Evolutionary conservation across 2,797 vertebrate genomes (phyloP), one percentile per base, ranked within the genome.

Genomic region (Tapera naevia): DNA sequence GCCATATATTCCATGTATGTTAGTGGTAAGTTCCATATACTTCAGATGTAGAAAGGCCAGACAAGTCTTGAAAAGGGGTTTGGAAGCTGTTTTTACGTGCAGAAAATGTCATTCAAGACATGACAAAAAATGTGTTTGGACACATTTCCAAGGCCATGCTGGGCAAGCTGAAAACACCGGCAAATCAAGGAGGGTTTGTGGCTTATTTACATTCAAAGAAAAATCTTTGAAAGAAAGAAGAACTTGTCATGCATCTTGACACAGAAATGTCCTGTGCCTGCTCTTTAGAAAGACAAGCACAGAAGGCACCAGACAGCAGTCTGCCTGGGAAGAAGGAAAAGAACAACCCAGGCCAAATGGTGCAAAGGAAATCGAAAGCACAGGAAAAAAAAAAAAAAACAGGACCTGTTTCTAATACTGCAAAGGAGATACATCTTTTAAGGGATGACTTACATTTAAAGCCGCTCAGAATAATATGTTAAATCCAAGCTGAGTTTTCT

Each of bases 381-480:
- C 37, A 11, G 22, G 5, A 4, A 2, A 54, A 39, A n/a, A 84
- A 72, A 7, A n/a, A n/a, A n/a, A 4, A 98, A 98, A 98, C 97
- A 98, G 3, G 0, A 11, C 5, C 21, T 72, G 10, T 15, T 15
- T 89, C 41, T 64, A 46, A 4, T 4, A 27, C 57, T 61, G 58
- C 48, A 57, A 87, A 69, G 11, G 7, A 78, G 24, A 48, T 25
- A 9, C 7, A 19, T 41, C 67, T 86, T 84, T 0, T 37, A 90
- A 79, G 2, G 13, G 16, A 17, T 19, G 3, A 37, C 8, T 78
- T 86, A 35, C 15, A 8, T 65, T 83, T 67, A 79, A 60, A n/a
- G 17, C 7, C 58, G 18, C 43, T 80, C 35, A 35, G 28, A 89
- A 41, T 14, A 61, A 33, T 10, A 48, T 3, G 67, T 17, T 24